Conservation (phyloP, 2,113 vertebrate species). For the Platysteira castanea region DNA sequence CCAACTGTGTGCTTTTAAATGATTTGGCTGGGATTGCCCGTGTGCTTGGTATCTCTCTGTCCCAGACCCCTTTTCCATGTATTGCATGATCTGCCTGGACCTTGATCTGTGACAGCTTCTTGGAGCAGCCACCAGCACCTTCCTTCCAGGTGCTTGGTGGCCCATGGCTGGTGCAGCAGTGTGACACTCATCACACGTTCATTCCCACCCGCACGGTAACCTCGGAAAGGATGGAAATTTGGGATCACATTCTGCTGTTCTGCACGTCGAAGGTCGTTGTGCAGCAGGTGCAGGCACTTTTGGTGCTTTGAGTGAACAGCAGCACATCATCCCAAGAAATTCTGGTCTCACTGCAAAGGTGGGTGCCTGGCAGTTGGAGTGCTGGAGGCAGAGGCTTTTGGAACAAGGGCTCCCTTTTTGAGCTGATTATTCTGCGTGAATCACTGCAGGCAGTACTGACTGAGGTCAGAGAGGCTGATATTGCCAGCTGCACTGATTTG, state of each 20-base stretch:
- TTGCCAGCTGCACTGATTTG: background rate
- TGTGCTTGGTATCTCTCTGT: background rate
- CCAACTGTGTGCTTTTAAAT: background rate
- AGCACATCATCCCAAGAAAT: background rate
- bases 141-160: background rate
- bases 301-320: background rate
- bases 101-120: background rate
- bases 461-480: background rate
- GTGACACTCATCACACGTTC: fast-evolving
- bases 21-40: background rate
- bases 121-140: background rate
- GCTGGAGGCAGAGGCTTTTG: background rate
- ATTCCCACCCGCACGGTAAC: background rate
- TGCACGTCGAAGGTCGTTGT: fast-evolving
- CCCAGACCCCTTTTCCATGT: background rate
- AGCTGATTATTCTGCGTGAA: background rate
- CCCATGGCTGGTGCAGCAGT: background rate
- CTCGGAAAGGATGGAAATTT: background rate
- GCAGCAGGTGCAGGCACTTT: background rate
- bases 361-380: background rate
- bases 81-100: background rate
- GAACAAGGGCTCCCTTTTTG: background rate
- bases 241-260: background rate
- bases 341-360: background rate
- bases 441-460: background rate